These are phyloP conservation scores for Rhagium mordax DNA, from an alignment of 2,888 invertebrate species.

Conservation along the genomic window DNA sequence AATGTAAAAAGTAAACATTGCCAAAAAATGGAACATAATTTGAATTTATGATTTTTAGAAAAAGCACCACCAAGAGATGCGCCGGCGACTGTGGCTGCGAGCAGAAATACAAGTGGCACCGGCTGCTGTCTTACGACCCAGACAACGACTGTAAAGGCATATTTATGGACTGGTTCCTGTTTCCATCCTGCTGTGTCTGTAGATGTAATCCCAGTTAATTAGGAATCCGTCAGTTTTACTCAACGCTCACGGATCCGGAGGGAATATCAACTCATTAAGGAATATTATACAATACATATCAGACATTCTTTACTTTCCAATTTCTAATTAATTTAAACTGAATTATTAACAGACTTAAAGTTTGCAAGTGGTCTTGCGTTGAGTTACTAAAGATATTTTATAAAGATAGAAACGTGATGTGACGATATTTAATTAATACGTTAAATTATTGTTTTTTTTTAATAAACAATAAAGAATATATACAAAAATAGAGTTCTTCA, in stretches of 20 bases:
- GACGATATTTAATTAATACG: neutral
- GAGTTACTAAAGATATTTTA: conserved; percentile 22
- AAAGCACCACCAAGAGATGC: conserved; percentile 85
- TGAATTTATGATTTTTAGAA: conserved; percentile 76
- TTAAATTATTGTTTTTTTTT: neutral
- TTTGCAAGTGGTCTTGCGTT: conserved; percentile 8
- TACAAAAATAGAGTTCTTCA: no score
- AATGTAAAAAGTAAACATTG: no score
- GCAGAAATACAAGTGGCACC: conserved; percentile 91
- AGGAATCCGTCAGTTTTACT: neutral
- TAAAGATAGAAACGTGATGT: neutral
- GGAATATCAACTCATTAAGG: conserved; percentile 11
- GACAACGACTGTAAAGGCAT: conserved; percentile 94
- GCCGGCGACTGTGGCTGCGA: conserved; percentile 91
- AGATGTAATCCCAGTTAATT: conserved; percentile 69
- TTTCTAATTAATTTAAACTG: neutral
- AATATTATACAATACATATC: conserved; percentile 27
- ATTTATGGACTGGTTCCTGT: conserved; percentile 95
- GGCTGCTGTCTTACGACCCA: conserved; percentile 91
- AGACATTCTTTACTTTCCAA: conserved; percentile 12
- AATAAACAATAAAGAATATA: no score
- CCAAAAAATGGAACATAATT: no score
- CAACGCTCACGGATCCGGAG: neutral
- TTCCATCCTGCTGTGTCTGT: conserved; percentile 95
- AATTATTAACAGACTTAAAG: conserved; percentile 1